Conservation (phyloP, 1,140 invertebrate genomes). For the Dendrolimus punctatus region DNA sequence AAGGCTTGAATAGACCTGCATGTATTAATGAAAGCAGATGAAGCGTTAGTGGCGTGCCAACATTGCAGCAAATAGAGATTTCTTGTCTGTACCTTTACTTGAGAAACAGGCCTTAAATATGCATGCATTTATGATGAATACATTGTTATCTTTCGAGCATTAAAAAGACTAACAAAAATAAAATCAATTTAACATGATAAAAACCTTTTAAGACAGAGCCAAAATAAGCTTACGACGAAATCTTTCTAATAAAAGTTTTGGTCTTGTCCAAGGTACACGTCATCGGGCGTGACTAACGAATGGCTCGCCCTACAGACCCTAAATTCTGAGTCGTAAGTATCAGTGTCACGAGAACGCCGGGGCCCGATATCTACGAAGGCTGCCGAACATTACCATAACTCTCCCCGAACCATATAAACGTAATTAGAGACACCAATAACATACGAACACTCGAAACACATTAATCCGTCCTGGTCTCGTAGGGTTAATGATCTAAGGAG, state of each 20-base stretch:
- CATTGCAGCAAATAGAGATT: no score
- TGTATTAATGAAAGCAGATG: no score
- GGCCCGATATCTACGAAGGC: conserved; percentile 47
- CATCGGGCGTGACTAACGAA: conserved; percentile 69
- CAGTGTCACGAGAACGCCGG: conserved; percentile 44
- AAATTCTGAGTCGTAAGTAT: conserved; percentile 71
- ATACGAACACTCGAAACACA: conserved; percentile 52
- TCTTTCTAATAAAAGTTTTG: conserved; percentile 69
- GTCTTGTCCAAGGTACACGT: conserved; percentile 72
- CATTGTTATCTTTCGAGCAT: no score
- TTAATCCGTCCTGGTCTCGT: conserved; percentile 57
- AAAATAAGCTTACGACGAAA: conserved; percentile 30
- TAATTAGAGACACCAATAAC: conserved; percentile 65
- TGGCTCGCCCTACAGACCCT: conserved; percentile 71
- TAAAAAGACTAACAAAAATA: no score
- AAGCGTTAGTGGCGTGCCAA: no score
- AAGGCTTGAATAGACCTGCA: no score
- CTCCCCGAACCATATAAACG: conserved; percentile 46
- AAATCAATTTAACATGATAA: conserved; percentile 5
- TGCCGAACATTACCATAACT: conserved; percentile 66
- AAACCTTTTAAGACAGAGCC: conserved; percentile 54
- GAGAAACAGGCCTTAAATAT: no score
- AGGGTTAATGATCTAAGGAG: conserved; percentile 37
- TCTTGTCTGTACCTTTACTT: no score
- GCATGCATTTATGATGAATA: no score